Conservation (phyloP, 2,113 vertebrate genomes). For the Sinocyclocheilus rhinocerous region DNA sequence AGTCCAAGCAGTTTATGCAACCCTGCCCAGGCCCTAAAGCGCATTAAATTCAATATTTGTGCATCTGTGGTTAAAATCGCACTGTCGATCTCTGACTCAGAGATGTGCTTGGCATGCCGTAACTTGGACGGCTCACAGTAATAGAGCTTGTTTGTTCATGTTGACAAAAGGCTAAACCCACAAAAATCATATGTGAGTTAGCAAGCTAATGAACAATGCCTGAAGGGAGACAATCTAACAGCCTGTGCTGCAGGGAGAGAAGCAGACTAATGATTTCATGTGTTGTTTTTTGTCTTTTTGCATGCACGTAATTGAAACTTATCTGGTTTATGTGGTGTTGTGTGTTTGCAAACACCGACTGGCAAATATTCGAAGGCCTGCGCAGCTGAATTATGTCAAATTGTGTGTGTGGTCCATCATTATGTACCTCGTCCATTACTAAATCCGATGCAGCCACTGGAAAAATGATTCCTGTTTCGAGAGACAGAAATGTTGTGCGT, state of each 20-base stretch:
- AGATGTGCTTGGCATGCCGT: background rate
- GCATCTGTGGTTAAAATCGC: background rate
- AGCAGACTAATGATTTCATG: background rate
- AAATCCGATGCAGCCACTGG: background rate
- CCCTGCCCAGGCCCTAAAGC: background rate
- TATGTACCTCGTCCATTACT: background rate
- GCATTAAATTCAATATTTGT: background rate
- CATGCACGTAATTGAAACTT: background rate
- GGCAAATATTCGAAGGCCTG: background rate
- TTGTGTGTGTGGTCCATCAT: background rate
- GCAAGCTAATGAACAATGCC: background rate
- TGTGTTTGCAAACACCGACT: slow-evolving; percentile 1
- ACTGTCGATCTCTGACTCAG: background rate
- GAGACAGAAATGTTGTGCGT: background rate
- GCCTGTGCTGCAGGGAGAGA: background rate
- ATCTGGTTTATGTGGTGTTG: background rate
- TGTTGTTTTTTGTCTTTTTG: background rate
- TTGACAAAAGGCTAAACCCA: slow-evolving; percentile 17
- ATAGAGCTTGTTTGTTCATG: background rate
- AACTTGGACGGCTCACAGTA: background rate
- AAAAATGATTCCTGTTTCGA: background rate
- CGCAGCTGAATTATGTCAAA: background rate
- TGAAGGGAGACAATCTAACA: background rate
- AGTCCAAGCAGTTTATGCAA: no score
- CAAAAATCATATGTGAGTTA: background rate